Conservation (phyloP, 2,113 vertebrate species). For the Uria lomvia region DNA sequence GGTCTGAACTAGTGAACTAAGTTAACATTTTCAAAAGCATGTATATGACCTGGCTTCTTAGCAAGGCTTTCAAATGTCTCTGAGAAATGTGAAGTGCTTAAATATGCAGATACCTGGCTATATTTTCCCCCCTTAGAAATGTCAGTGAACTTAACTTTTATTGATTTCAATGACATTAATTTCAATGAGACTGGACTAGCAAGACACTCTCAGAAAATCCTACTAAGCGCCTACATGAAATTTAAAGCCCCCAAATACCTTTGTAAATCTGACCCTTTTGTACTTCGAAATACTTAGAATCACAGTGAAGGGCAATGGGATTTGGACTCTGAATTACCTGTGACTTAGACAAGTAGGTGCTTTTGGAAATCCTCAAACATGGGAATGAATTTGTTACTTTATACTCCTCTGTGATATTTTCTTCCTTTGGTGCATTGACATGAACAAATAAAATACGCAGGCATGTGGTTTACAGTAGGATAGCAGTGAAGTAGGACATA, state of each 20-base stretch:
- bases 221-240: not conserved
- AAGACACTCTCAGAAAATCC: not conserved
- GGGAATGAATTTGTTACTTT: not conserved
- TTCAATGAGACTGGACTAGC: not conserved
- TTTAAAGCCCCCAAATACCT: not conserved
- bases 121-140: not conserved
- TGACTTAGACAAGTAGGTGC: not conserved
- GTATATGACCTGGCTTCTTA: not conserved
- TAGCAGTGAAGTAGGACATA: not conserved
- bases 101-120: not conserved
- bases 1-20: not conserved
- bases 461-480: not conserved
- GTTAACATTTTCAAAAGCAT: not conserved
- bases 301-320: not conserved
- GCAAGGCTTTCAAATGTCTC: not conserved
- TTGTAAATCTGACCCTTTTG: not conserved
- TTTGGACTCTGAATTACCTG: not conserved
- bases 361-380: not conserved
- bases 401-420: not conserved
- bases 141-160: conserved; percentile 1
- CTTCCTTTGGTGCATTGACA: not conserved
- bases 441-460: not conserved
- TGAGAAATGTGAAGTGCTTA: not conserved
- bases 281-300: not conserved
- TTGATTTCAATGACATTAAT: not conserved